Evolutionary conservation across 2,797 vertebrate species (phyloP).

Genomic region (Staurois parvus): DNA sequence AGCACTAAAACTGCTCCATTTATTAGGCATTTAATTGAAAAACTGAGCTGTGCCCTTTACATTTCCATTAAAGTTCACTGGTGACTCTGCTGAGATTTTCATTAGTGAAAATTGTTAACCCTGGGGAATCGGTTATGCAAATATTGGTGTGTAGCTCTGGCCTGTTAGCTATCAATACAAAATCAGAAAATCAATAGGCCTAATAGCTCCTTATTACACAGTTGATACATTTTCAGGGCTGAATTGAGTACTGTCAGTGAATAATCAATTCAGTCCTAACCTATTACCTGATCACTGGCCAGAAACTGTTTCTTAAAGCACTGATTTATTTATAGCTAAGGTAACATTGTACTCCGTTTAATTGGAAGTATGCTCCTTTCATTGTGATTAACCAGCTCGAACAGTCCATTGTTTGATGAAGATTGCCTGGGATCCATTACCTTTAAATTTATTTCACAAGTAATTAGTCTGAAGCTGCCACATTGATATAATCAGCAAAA

Average conservation of each 20-base stretch:
- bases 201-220: constrained; percentile 95
- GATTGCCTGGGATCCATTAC: neutral
- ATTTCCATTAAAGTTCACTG: constrained; percentile 74
- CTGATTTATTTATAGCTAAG: constrained; percentile 68
- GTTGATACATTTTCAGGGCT: constrained; percentile 88
- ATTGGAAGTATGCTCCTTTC: constrained; percentile 43
- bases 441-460: neutral
- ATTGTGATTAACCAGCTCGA: constrained; percentile 41
- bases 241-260: constrained; percentile 80
- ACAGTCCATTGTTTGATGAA: constrained; percentile 13
- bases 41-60: constrained; percentile 70
- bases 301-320: constrained; percentile 73
- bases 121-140: constrained; percentile 89
- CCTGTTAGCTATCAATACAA: constrained; percentile 93
- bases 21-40: constrained; percentile 68
- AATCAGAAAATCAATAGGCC: constrained; percentile 94
- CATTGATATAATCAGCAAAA: neutral
- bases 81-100: constrained; percentile 81
- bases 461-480: neutral
- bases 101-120: constrained; percentile 83
- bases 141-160: constrained; percentile 91
- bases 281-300: constrained; percentile 80
- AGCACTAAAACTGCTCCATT: constrained; percentile 19
- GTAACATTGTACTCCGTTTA: constrained; percentile 59
- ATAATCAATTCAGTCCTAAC: constrained; percentile 88